Base-by-base conservation (phyloP, 2,113 vertebrate species). In the Eptesicus fuscus region DNA sequence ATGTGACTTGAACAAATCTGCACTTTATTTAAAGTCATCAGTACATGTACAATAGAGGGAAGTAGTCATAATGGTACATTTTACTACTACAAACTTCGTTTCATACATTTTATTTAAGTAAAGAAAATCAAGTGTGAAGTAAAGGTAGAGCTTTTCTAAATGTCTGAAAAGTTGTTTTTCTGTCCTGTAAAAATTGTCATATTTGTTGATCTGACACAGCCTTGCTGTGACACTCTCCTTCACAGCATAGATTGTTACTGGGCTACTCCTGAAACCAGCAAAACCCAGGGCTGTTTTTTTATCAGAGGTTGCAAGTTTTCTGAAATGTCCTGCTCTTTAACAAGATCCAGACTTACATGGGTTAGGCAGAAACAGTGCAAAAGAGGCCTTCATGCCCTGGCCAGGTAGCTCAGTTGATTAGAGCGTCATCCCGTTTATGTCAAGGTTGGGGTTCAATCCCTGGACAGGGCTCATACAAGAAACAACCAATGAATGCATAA, bases 101-200 rank as follows among this genome's bases (percentile, higher is more conserved):
- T 93, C 20, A 63, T 86, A 76, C 44, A 16, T 93, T 87, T 88
- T 65, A 56, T 71, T 77, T 86, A 88, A 71, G 32, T 87, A 63
- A 65, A 73, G 44, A 73, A 87, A 82, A 89, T 94, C 40, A 70
- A 17, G 47, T 61, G n/a, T 76, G 35, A 25, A 35, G 11, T 88
- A 83, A 91, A 67, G 30, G 25, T 70, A 76, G 74, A 77, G 13
- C 79, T 76, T 91, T 85, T 30, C 44, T 92, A 40, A 82, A 23
- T 78, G 53, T 71, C 47, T 88, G 40, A 69, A 83, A 80, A 69
- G 49, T 37, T 89, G 16, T 63, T 10, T 89, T 88, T 51, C 67
- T 92, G 44, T 56, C 73, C 74, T 44, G 18, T 74, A 35, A 5
- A 59, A 56, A 63, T 83, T 70, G 47, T 83, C 22, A 5, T 74